These are phyloP conservation scores for Calyptommatus sinebrachiatus DNA, from an alignment of 2,113 vertebrate genomes.

Conservation along the genomic window DNA sequence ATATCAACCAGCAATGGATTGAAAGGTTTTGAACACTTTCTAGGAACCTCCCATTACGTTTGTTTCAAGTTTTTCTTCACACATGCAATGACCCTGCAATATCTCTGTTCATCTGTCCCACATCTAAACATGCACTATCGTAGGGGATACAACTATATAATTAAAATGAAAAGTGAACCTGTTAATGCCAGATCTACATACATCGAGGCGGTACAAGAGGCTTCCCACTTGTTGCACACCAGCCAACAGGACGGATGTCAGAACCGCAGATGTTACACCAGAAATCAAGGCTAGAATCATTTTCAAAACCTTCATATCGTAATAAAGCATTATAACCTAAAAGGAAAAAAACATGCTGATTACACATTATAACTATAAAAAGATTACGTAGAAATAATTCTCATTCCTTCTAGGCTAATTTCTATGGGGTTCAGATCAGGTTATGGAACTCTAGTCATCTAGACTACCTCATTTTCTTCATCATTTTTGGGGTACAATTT, in stretches of 20 bases:
- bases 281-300: slow-evolving; percentile 90
- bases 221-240: slow-evolving; percentile 95
- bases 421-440: not conserved
- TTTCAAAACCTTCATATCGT: slow-evolving; percentile 96
- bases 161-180: not conserved
- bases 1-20: too few species aligned
- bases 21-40: too few species aligned
- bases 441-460: too few species aligned
- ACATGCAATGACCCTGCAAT: not conserved
- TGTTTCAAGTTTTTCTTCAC: not conserved
- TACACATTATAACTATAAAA: not conserved
- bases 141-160: not conserved
- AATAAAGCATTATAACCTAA: slow-evolving; percentile 93
- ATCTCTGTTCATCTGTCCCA: too few species aligned
- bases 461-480: too few species aligned
- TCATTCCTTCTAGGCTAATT: not conserved
- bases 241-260: slow-evolving; percentile 95
- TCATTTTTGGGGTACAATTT: too few species aligned
- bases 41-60: too few species aligned
- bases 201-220: slow-evolving; percentile 95
- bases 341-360: slow-evolving; percentile 30
- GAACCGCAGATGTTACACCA: slow-evolving; percentile 93
- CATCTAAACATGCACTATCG: too few species aligned
- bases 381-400: not conserved
- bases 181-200: slow-evolving; percentile 50